phyloP scores from a whole-genome alignment of 2,888 invertebrate species.

The Cryptocheilus praepositus region DNA sequence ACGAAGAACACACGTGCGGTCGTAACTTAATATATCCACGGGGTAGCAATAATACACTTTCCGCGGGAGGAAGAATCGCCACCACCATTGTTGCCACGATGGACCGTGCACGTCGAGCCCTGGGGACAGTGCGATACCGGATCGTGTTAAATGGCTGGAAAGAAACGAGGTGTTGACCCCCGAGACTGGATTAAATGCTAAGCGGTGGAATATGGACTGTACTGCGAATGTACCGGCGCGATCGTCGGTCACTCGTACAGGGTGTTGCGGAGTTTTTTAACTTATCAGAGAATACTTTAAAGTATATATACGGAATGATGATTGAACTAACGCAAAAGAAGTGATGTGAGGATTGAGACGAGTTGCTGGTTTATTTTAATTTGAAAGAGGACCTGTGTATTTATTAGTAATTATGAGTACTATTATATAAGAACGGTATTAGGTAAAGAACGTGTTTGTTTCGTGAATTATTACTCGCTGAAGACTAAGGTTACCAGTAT shows the following conservation, averaged over 20 bases:
- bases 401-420: too few species aligned
- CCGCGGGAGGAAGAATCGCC: constrained; percentile 4
- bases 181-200: constrained; percentile 42
- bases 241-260: not conserved
- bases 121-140: constrained; percentile 20
- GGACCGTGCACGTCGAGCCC: not conserved
- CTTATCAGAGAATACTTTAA: too few species aligned
- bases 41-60: constrained; percentile 23
- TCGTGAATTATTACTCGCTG: too few species aligned
- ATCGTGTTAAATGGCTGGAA: constrained; percentile 57
- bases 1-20: constrained; percentile 1
- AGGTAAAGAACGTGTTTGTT: too few species aligned
- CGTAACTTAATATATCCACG: constrained; percentile 17
- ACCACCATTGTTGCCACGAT: not conserved
- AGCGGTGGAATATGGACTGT: constrained; percentile 45
- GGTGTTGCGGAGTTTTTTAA: not conserved
- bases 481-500: too few species aligned
- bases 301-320: too few species aligned
- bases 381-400: too few species aligned
- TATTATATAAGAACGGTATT: too few species aligned
- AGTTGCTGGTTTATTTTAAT: too few species aligned
- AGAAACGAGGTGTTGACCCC: constrained; percentile 51
- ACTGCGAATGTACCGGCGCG: not conserved
- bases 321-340: too few species aligned
- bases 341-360: too few species aligned